A percentile compares a stretch with the other conserved stretches of the same genome.
These are phyloP conservation scores for Halyomorpha halys DNA, from an alignment of 1,140 invertebrate species.

Conservation along the genomic window DNA sequence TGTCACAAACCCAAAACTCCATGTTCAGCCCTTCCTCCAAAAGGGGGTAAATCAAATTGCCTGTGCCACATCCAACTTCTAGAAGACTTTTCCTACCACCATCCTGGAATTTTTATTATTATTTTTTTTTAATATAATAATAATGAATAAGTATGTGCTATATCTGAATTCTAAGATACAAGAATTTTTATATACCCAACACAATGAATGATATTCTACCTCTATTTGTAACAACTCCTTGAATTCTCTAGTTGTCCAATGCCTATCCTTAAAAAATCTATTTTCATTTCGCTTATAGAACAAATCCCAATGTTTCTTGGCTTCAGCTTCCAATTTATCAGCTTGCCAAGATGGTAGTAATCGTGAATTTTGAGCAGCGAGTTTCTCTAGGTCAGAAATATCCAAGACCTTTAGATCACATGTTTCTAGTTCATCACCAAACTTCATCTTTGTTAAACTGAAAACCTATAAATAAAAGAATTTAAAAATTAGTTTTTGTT, in stretches of 20 bases:
- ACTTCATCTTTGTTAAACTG: background rate
- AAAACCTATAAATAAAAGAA: too few species aligned
- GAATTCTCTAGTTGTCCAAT: slow-evolving; percentile 95
- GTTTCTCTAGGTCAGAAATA: slow-evolving; percentile 45
- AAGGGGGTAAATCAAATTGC: slow-evolving; percentile 91
- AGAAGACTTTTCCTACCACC: slow-evolving; percentile 45
- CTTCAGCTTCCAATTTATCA: slow-evolving; percentile 70
- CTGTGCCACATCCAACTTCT: slow-evolving; percentile 95
- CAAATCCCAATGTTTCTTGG: slow-evolving; percentile 90
- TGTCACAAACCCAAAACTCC: slow-evolving; percentile 85
- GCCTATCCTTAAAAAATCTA: slow-evolving; percentile 91
- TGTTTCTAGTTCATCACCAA: background rate
- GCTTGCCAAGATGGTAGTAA: slow-evolving; percentile 68
- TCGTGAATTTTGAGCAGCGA: slow-evolving; percentile 56
- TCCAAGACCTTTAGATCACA: slow-evolving; percentile 35
- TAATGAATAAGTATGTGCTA: background rate
- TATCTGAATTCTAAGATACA: background rate
- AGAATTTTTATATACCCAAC: too few species aligned
- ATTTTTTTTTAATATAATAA: too few species aligned
- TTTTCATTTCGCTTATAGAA: slow-evolving; percentile 93
- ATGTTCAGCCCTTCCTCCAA: slow-evolving; percentile 64
- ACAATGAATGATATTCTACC: background rate
- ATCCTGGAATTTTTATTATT: slow-evolving; percentile 31
- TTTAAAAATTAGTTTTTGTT: too few species aligned
- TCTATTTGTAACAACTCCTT: slow-evolving; percentile 51